These are phyloP conservation scores for Adoxophyes honmai DNA, from an alignment of 1,140 invertebrate genomes.

Conservation along the genomic window DNA sequence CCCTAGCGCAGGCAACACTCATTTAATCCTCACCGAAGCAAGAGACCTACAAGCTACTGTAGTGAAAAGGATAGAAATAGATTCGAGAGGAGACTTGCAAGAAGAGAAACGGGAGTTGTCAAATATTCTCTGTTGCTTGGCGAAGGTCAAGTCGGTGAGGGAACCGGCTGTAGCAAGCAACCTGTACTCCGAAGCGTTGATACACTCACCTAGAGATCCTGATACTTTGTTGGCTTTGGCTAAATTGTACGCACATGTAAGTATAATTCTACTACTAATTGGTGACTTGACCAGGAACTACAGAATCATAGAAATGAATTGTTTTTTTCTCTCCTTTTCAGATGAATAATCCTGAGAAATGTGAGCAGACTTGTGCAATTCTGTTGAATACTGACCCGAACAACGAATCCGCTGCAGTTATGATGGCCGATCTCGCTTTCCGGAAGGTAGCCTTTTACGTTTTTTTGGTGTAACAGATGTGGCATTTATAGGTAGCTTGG, in stretches of 20 bases:
- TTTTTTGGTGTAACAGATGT: too few relatives aligned
- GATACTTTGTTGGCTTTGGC: conserved; percentile 87
- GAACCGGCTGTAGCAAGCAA: conserved; percentile 56
- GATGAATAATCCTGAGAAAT: conserved; percentile 88
- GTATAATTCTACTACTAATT: not conserved
- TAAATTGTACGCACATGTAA: conserved; percentile 90
- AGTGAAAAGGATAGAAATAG: conserved; percentile 67
- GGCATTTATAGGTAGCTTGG: too few relatives aligned
- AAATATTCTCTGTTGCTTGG: conserved; percentile 55
- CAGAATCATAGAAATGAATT: too few relatives aligned
- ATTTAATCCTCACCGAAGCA: conserved; percentile 60
- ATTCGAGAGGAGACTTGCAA: conserved; percentile 61
- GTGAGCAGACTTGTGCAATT: conserved; percentile 90
- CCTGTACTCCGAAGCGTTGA: conserved; percentile 91
- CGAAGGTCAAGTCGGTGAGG: conserved; percentile 52
- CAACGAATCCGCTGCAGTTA: conserved; percentile 94
- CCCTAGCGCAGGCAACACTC: conserved; percentile 43
- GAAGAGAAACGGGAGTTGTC: conserved; percentile 66
- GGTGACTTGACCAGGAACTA: too few relatives aligned
- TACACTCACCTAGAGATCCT: conserved; percentile 87
- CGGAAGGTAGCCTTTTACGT: conserved; percentile 79
- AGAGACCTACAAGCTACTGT: conserved; percentile 61
- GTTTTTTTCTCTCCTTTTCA: too few relatives aligned
- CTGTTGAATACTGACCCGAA: conserved; percentile 91
- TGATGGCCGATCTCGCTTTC: conserved; percentile 97